Conservation (phyloP, 1,140 invertebrate species). For the Ips nitidus region DNA sequence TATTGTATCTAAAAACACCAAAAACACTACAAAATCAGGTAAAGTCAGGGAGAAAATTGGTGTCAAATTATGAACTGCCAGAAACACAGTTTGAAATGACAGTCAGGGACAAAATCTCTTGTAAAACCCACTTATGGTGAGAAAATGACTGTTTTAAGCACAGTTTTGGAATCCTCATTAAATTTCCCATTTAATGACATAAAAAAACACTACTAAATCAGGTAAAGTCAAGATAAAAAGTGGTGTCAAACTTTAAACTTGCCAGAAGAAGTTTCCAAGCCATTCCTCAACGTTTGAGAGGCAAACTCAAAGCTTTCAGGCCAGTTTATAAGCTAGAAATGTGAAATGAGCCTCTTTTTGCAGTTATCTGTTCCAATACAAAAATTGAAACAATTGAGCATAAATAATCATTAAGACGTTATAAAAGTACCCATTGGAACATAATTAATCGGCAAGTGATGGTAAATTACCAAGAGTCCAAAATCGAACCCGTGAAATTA, state of each 20-base stretch:
- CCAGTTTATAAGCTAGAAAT: neutral
- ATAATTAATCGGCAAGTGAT: constrained; percentile 17
- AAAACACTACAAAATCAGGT: no score
- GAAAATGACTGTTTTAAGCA: no score
- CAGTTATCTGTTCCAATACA: neutral
- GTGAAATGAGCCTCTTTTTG: constrained; percentile 9
- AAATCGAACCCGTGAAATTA: neutral
- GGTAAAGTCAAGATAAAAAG: neutral
- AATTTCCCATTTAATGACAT: no score
- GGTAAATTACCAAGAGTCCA: constrained; percentile 10
- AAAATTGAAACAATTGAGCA: constrained; percentile 18
- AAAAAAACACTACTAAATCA: no score
- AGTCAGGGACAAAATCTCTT: no score
- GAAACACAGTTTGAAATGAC: no score
- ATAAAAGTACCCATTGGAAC: constrained; percentile 4
- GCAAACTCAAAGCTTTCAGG: neutral
- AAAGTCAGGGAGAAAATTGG: no score
- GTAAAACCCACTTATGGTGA: no score
- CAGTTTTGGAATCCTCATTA: no score
- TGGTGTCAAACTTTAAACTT: neutral
- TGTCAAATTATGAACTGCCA: no score
- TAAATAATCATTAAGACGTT: constrained; percentile 27
- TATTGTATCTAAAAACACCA: no score
- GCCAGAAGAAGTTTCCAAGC: neutral
- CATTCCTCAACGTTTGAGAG: neutral